Evolutionary conservation across 2,113 vertebrate genomes (phyloP).

Genomic region (Rhizomys pruinosus): DNA sequence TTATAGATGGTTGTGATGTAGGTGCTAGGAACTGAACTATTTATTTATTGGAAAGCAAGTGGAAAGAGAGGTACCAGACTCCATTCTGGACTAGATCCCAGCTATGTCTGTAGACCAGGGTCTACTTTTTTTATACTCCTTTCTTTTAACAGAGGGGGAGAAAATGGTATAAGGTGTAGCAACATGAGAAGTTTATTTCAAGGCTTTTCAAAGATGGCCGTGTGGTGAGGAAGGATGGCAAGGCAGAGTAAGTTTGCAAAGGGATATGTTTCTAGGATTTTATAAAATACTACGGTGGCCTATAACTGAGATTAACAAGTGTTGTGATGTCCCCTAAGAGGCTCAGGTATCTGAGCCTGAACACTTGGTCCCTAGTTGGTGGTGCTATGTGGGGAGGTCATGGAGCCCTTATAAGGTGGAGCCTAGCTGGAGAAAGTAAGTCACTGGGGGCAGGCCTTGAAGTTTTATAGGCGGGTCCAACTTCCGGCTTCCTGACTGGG

Average conservation of each 20-base stretch:
- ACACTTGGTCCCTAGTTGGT: no score
- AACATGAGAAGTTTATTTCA: not conserved
- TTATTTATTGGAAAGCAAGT: slow-evolving; percentile 60
- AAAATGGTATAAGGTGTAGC: not conserved
- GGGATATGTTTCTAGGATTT: not conserved
- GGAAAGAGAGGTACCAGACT: not conserved
- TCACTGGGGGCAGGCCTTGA: no score
- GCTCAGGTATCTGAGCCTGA: no score
- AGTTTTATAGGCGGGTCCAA: not conserved
- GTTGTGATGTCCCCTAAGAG: no score
- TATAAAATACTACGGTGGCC: not conserved
- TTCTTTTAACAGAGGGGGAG: slow-evolving; percentile 53
- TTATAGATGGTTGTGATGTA: not conserved
- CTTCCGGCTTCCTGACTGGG: not conserved
- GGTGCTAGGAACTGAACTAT: not conserved
- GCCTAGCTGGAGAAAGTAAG: not conserved
- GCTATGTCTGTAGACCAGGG: not conserved
- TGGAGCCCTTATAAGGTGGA: not conserved
- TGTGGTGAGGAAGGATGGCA: not conserved
- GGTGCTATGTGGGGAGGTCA: no score
- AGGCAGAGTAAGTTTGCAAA: not conserved
- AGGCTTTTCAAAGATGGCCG: not conserved
- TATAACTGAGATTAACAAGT: not conserved
- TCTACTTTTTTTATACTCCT: not conserved
- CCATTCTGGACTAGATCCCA: not conserved